These are phyloP conservation scores for Pogona vitticeps DNA, from an alignment of 2,113 vertebrate genomes.

Conservation along the genomic window DNA sequence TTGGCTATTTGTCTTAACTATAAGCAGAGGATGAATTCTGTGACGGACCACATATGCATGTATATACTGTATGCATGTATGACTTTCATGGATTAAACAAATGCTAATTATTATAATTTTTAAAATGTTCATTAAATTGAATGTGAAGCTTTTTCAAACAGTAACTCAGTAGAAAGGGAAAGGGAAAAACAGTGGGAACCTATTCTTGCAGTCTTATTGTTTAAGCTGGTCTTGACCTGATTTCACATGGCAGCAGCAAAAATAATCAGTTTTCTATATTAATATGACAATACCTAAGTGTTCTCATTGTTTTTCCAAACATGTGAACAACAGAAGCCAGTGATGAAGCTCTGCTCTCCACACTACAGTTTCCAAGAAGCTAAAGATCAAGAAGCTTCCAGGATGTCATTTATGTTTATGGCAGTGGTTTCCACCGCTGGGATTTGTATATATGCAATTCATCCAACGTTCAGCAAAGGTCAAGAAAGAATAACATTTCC, in stretches of 20 bases:
- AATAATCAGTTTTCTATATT: background rate
- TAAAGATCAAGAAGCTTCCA: constrained; percentile 29
- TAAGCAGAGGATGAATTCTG: background rate
- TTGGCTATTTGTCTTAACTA: too few species aligned
- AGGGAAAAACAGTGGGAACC: background rate
- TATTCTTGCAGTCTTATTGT: background rate
- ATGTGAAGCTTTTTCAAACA: background rate
- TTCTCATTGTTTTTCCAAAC: background rate
- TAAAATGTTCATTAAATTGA: background rate
- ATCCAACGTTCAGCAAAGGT: constrained; percentile 33
- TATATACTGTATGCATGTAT: too few species aligned
- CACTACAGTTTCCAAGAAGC: background rate
- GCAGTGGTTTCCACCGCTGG: constrained; percentile 13
- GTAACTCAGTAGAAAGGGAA: background rate
- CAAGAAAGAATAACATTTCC: constrained; percentile 57
- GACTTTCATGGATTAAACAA: too few species aligned
- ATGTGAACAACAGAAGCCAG: background rate
- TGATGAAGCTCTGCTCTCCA: background rate
- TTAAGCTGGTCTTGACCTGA: background rate
- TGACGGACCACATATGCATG: too few species aligned
- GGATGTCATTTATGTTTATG: constrained; percentile 56
- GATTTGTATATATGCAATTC: constrained; percentile 47
- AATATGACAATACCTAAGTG: background rate
- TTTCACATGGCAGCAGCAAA: background rate
- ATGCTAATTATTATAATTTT: background rate